Base-by-base conservation (phyloP, 2,797 vertebrate genomes). In the Eremophila alpestris region DNA sequence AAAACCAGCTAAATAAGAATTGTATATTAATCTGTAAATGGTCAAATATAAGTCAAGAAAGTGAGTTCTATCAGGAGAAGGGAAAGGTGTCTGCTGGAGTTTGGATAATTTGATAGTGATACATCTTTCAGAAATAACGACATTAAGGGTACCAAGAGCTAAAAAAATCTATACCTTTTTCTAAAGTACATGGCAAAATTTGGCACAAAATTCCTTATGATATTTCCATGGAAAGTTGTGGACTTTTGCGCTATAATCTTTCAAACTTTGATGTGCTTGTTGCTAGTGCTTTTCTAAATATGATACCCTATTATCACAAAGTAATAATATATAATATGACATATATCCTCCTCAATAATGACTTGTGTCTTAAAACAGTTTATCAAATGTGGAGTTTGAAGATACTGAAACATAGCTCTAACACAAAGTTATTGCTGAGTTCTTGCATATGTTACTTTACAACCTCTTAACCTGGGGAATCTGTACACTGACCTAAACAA, bases 41-140 rank as follows among this genome's bases (percentile, higher is more conserved):
- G 7, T 27, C 14, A 46, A 51, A 46, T 54, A 9, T 18, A 56
- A 83, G 3, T 45, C 26, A 80, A 55, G 29, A 48, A 40, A 22
- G 3, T 32, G n/a, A 79, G 2, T 7, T 41, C 3, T 21, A 7
- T 22, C 1, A 1, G 15, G 11, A 74, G 32, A 52, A 68, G 5
- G 22, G 21, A 79, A 67, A 56, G 7, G 13, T 20, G 4, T 48
- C 22, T 55, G 5, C 5, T 86, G 43, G 19, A 67, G 10, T 59
- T 90, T 3, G 41, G 7, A 34, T 18, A 32, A 60, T 34, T 68
- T 22, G 17, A 49, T 20, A 51, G 5, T 20, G 6, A n/a, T 36
- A 1, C 0, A 16, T 36, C 13, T 62, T 89, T 59, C n/a, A n/a
- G 41, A 81, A 62, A 67, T 34, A 32, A 40, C 21, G 27, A 2